Evolutionary conservation across 1,140 invertebrate species (phyloP).

Genomic region (Drosophila ambigua): DNA sequence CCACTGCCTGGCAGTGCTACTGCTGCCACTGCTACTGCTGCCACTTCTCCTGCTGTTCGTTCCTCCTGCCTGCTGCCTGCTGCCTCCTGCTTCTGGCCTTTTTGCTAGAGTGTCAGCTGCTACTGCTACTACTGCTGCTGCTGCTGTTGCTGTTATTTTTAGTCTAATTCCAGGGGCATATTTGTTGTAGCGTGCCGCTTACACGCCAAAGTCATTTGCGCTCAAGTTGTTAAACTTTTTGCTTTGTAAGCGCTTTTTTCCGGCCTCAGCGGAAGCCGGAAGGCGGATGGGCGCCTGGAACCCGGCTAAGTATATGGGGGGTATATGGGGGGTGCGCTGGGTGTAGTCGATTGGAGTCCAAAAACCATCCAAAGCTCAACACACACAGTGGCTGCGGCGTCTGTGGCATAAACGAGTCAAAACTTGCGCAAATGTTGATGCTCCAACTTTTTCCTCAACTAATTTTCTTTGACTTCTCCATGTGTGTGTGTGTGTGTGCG

Average conservation of each 20-base stretch:
- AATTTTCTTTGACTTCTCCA: constrained; percentile 61
- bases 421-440: constrained; percentile 72
- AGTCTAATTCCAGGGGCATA: constrained; percentile 63
- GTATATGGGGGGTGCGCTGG: no score
- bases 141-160: constrained; percentile 55
- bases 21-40: constrained; percentile 23
- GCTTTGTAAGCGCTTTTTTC: constrained; percentile 76
- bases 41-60: background rate
- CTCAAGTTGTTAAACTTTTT: constrained; percentile 75
- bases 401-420: constrained; percentile 64
- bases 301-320: background rate
- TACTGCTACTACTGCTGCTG: constrained; percentile 27
- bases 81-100: background rate
- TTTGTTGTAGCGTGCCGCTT: constrained; percentile 74
- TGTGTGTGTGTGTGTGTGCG: constrained; percentile 15
- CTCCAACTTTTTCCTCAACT: constrained; percentile 62
- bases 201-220: constrained; percentile 76
- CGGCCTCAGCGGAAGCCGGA: constrained; percentile 61
- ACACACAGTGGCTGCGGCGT: constrained; percentile 17
- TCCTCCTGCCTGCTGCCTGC: background rate
- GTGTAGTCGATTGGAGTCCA: constrained; percentile 1
- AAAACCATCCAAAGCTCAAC: no score
- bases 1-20: constrained; percentile 1
- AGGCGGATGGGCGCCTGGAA: no score
- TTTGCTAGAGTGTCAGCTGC: no score